A percentile compares a stretch with the other conserved stretches of the same genome.
These are phyloP conservation scores for Drosophila mayri DNA, from an alignment of 1,140 invertebrate genomes.

Conservation along the genomic window DNA sequence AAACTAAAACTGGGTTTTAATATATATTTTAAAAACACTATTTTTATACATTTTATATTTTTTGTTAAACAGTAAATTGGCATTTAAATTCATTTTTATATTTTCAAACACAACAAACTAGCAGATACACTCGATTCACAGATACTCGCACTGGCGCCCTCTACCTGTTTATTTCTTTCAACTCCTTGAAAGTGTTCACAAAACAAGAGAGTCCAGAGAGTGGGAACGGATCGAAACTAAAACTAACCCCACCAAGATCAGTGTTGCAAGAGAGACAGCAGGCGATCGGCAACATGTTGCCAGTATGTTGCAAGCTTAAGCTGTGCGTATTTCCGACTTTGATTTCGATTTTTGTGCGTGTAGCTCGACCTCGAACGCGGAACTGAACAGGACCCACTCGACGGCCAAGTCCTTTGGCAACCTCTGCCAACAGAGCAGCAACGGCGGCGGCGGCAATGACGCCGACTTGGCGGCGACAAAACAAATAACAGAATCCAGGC, in stretches of 20 bases:
- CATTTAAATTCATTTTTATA: not conserved
- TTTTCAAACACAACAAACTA: not conserved
- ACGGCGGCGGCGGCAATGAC: constrained; percentile 30
- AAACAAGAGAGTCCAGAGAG: not conserved
- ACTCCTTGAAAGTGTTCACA: not conserved
- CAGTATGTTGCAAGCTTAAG: constrained; percentile 35
- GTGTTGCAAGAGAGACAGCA: constrained; percentile 16
- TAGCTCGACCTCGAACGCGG: constrained; percentile 62
- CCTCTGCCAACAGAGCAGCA: constrained; percentile 29
- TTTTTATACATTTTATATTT: not conserved
- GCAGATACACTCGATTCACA: constrained; percentile 19
- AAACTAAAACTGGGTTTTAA: not conserved
- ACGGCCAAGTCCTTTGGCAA: constrained; percentile 68
- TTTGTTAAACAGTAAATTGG: not conserved
- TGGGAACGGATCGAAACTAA: not conserved
- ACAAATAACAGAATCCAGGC: constrained; percentile 73
- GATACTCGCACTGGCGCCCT: not conserved
- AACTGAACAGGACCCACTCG: constrained; percentile 75
- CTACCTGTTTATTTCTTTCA: not conserved
- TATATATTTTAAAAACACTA: not conserved
- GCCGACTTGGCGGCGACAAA: constrained; percentile 69
- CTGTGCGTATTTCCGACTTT: not conserved
- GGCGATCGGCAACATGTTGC: constrained; percentile 37
- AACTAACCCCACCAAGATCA: constrained; percentile 36
- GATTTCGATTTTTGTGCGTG: constrained; percentile 42